Conservation (phyloP, 2,888 invertebrate species). For the Nomada goodeniana region DNA sequence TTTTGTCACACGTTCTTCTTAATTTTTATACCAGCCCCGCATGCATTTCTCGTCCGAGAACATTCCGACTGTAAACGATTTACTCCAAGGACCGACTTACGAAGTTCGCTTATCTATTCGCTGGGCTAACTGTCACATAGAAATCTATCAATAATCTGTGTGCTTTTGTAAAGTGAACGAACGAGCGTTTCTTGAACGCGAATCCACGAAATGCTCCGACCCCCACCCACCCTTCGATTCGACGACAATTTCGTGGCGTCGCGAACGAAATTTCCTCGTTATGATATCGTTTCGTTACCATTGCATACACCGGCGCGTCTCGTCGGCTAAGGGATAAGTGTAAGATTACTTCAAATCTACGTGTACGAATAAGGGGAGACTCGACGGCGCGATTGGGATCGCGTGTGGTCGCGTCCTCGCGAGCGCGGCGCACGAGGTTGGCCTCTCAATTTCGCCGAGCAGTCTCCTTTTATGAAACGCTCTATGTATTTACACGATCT, state of each 20-base stretch:
- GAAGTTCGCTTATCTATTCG: slow-evolving; percentile 4
- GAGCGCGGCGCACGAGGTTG: slow-evolving; percentile 34
- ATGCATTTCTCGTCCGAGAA: not conserved
- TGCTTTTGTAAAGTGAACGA: slow-evolving; percentile 15
- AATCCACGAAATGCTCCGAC: not conserved
- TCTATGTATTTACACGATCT: slow-evolving; percentile 43
- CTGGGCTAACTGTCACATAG: not conserved
- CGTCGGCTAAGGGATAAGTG: not conserved
- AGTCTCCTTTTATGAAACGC: slow-evolving; percentile 13
- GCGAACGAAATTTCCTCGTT: not conserved
- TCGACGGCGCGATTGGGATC: slow-evolving; percentile 32
- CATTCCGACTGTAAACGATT: not conserved
- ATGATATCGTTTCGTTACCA: not conserved
- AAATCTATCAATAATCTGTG: not conserved
- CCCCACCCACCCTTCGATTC: not conserved
- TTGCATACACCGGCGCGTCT: not conserved
- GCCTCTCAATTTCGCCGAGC: slow-evolving; percentile 17
- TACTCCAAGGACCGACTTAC: not conserved
- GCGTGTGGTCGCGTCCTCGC: not conserved
- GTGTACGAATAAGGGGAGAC: slow-evolving; percentile 18
- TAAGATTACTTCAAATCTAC: slow-evolving; percentile 11
- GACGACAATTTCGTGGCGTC: not conserved
- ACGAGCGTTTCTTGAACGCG: not conserved
- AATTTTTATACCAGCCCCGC: not conserved
- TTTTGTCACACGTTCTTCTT: not conserved